Conservation (phyloP, 2,888 invertebrate species). For the Aethes cnicana region DNA sequence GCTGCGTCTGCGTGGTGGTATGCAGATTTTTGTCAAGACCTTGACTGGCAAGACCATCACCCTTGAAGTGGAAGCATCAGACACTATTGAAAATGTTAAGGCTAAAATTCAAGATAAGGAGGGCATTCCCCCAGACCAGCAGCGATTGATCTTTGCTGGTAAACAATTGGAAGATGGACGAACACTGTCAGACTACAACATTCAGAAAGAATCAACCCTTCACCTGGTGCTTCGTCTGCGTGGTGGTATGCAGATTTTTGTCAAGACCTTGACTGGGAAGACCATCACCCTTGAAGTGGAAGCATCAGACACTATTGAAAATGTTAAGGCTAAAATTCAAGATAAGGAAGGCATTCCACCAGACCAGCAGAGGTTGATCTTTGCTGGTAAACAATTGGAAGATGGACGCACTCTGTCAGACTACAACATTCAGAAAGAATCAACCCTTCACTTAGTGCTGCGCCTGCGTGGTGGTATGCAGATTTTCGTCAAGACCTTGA, state of each 20-base stretch:
- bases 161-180: constrained; percentile 45
- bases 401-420: constrained; percentile 40
- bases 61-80: constrained; percentile 45
- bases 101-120: constrained; percentile 46
- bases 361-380: constrained; percentile 38
- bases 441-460: constrained; percentile 34
- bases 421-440: constrained; percentile 40
- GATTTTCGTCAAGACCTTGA: constrained; percentile 35
- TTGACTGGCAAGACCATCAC: constrained; percentile 53
- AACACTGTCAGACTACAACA: constrained; percentile 43
- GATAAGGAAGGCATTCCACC: constrained; percentile 41
- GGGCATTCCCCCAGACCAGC: constrained; percentile 46
- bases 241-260: constrained; percentile 41
- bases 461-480: constrained; percentile 37
- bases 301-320: constrained; percentile 36
- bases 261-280: constrained; percentile 36
- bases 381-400: constrained; percentile 39
- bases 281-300: constrained; percentile 36
- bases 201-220: constrained; percentile 46
- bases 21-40: constrained; percentile 57
- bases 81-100: constrained; percentile 45
- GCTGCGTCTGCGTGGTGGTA: constrained; percentile 51
- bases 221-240: constrained; percentile 43
- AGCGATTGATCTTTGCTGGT: constrained; percentile 43
- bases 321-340: constrained; percentile 39